Evolutionary conservation across 2,797 vertebrate genomes (phyloP).

Genomic region (Harpagifer antarcticus): DNA sequence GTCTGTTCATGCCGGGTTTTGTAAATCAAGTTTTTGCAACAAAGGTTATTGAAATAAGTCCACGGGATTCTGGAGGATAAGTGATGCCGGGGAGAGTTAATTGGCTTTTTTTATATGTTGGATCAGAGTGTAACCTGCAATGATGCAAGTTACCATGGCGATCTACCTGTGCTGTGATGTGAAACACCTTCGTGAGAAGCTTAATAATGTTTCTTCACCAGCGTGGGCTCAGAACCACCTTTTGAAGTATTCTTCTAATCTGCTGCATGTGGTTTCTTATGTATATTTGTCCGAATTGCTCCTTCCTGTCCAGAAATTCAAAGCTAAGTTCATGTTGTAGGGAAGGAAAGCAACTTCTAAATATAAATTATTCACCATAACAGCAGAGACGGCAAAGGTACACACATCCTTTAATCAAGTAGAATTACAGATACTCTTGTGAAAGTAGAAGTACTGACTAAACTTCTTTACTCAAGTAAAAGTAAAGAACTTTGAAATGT

Average conservation of each 20-base stretch:
- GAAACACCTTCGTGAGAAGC: slow-evolving; percentile 50
- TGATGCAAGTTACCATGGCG: slow-evolving; percentile 71
- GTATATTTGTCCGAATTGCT: background rate
- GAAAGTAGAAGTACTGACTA: too few relatives aligned
- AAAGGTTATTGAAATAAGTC: slow-evolving; percentile 84
- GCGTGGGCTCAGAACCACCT: slow-evolving; percentile 13
- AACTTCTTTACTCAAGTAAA: too few relatives aligned
- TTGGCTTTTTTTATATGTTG: slow-evolving; percentile 70
- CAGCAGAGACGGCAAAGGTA: too few relatives aligned
- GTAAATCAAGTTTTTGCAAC: slow-evolving; percentile 81
- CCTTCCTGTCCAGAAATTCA: slow-evolving; percentile 21
- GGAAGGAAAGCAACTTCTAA: slow-evolving; percentile 23
- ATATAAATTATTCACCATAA: background rate
- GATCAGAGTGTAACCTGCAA: slow-evolving; percentile 51
- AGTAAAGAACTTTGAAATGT: too few relatives aligned
- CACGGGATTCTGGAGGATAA: slow-evolving; percentile 76
- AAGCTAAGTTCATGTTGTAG: slow-evolving; percentile 8
- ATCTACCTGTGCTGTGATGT: slow-evolving; percentile 54
- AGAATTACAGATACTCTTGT: too few relatives aligned
- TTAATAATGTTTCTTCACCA: slow-evolving; percentile 31
- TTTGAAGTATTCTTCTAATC: slow-evolving; percentile 25
- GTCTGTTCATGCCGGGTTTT: slow-evolving; percentile 75
- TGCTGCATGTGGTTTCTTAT: background rate
- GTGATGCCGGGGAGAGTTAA: slow-evolving; percentile 75
- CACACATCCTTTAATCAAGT: too few relatives aligned